These are phyloP conservation scores for Perca fluviatilis DNA, from an alignment of 2,113 vertebrate species.

Conservation along the genomic window DNA sequence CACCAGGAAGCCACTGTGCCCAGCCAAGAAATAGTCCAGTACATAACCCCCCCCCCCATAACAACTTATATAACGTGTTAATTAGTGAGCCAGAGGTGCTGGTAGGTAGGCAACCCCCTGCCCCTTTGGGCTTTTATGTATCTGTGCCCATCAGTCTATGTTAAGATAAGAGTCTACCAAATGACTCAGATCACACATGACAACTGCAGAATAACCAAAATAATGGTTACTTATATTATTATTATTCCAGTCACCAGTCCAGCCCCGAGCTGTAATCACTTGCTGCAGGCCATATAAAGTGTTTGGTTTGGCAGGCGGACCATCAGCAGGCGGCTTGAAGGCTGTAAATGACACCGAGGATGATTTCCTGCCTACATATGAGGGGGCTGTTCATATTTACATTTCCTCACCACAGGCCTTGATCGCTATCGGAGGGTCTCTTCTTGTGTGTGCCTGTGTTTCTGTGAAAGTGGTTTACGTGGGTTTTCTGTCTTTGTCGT, in stretches of 20 bases:
- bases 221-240: too few relatives aligned
- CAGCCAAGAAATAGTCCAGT: too few relatives aligned
- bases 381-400: constrained; percentile 27
- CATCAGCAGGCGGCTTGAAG: neutral
- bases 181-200: neutral
- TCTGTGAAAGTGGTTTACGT: neutral
- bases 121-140: neutral
- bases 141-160: neutral
- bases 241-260: neutral
- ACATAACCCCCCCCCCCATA: too few relatives aligned
- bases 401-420: neutral
- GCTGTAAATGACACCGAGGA: neutral
- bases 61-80: too few relatives aligned
- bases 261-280: neutral
- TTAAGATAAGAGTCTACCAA: neutral
- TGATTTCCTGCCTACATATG: neutral
- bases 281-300: neutral
- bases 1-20: too few relatives aligned
- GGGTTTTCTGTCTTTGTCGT: neutral
- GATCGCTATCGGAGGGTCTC: neutral
- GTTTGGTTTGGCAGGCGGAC: constrained; percentile 21
- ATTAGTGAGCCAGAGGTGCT: neutral
- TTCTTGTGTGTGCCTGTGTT: neutral
- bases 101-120: too few relatives aligned
- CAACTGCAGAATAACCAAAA: neutral